phyloP scores from a whole-genome alignment of 2,888 invertebrate species.

The Girardia tigrina region DNA sequence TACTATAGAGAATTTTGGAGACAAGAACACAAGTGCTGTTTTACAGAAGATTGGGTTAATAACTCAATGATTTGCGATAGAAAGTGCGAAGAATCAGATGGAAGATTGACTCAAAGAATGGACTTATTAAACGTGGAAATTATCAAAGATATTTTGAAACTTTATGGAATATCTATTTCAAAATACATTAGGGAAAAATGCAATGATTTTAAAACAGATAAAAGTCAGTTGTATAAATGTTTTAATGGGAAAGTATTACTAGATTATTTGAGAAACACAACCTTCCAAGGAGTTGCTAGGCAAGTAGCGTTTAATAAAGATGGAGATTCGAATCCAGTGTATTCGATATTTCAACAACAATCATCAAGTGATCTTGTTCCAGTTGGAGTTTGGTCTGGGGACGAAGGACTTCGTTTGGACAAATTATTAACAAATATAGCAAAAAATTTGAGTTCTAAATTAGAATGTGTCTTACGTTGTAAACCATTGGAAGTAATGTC shows the following conservation, averaged over 20 bases:
- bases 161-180: neutral
- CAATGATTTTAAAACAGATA: neutral
- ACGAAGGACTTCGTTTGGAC: neutral
- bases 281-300: neutral
- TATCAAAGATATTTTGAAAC: neutral
- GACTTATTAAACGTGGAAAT: neutral
- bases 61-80: no score
- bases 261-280: neutral
- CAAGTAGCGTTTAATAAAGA: neutral
- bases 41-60: neutral
- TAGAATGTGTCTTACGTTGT: neutral
- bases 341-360: slow-evolving; percentile 15
- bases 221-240: neutral
- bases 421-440: neutral
- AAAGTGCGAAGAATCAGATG: neutral
- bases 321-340: neutral
- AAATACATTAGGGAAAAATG: neutral
- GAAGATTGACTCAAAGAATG: neutral
- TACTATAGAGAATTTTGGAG: neutral
- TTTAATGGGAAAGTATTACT: neutral
- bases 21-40: neutral
- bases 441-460: neutral
- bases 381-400: slow-evolving; percentile 4
- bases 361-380: neutral
- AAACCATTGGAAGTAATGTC: neutral